Base-by-base conservation (phyloP, 2,888 invertebrate species). In the Oscheius onirici region DNA sequence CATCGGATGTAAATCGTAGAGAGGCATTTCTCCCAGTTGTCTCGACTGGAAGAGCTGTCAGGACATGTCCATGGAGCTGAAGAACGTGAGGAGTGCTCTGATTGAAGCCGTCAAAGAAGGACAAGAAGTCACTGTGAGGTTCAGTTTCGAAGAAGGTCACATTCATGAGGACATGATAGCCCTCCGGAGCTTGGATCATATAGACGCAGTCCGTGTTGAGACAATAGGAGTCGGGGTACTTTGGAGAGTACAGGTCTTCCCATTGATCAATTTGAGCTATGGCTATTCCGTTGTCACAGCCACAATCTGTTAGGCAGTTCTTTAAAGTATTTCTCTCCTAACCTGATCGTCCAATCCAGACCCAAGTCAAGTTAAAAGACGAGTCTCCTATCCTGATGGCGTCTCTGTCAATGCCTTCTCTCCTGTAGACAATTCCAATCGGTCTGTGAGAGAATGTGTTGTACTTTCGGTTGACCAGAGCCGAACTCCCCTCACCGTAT, bases 81-180 rank as follows among this genome's bases (percentile, higher is more conserved):
- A 63, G 46, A 8, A 17, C 26, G 15, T 63, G 63, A 2, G 10
- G n/a, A 6, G 26, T n/a, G n/a, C 15, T 28, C 8, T 10, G 44
- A n/a, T 63, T 28, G 49, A 49, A 49, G n/a, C 28, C 26, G 17
- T 63, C 49, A n/a, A 63, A 63, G 63, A 49, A 24, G 17, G 26
- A 28, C 10, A 63, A 28, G 24, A n/a, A 63, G 49, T 63, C 63
- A 17, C 22, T 46, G 49, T 63, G 63, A n/a, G 63, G 63, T 49
- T 63, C 63, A 2, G 63, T 63, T 20, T 63, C 49, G 49, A 63
- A 63, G 34, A 63, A 63, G 10, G 63, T 49, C 17, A 63, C 49
- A 28, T 63, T 63, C 28, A 63, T 15, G 11, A 46, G 5, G 15
- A 63, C 11, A 17, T 63, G 63, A 24, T 63, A 20, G 15, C 63